Evolutionary conservation across 2,113 vertebrate genomes (phyloP).

Genomic region (Spea multiplicata): DNA sequence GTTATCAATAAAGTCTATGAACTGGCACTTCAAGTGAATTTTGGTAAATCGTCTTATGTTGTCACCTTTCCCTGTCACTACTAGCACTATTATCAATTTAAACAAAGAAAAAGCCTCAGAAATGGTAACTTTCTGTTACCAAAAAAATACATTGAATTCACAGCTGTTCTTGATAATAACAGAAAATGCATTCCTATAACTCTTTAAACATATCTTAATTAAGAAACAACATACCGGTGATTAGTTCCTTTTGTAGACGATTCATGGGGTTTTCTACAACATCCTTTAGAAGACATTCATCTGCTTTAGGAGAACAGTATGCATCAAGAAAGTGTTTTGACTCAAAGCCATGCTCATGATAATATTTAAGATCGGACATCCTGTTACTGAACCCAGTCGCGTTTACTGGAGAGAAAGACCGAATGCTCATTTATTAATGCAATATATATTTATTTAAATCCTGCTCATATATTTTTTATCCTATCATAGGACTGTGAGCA

Average conservation of each 20-base stretch:
- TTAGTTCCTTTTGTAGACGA: neutral
- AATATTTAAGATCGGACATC: neutral
- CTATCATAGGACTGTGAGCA: too few species aligned
- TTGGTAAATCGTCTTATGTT: neutral
- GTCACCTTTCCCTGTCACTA: neutral
- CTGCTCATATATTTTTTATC: too few species aligned
- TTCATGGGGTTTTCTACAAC: neutral
- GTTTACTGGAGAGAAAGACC: too few species aligned
- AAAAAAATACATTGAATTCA: neutral
- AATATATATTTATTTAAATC: too few species aligned
- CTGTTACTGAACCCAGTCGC: too few species aligned
- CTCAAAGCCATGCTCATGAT: neutral
- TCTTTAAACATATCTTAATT: too few species aligned
- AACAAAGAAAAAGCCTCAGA: neutral
- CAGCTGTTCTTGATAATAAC: neutral
- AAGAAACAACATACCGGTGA: neutral
- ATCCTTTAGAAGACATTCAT: neutral
- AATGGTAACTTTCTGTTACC: neutral
- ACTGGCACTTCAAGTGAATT: neutral
- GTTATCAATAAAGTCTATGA: neutral
- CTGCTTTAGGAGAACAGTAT: neutral
- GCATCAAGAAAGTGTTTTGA: neutral
- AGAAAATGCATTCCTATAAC: neutral
- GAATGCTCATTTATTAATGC: too few species aligned
- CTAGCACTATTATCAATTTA: neutral